phyloP scores from a whole-genome alignment of 2,113 vertebrate species.

The Fukomys damarensis region DNA sequence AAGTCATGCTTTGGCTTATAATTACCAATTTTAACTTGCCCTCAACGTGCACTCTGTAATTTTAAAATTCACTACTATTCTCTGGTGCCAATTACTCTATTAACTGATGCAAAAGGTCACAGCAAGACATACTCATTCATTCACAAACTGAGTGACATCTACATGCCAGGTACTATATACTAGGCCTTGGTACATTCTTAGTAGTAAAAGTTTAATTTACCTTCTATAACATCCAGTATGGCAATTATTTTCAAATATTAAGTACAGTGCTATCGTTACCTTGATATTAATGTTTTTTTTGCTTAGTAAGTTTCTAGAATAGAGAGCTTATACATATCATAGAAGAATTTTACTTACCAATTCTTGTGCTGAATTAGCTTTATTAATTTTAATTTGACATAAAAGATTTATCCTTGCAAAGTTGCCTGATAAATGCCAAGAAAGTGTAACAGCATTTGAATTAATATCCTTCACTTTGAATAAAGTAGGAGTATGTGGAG shows the following conservation, averaged over 20 bases:
- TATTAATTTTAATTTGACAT: constrained; percentile 85
- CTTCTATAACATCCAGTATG: not conserved
- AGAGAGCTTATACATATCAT: not conserved
- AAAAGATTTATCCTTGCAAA: constrained; percentile 83
- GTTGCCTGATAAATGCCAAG: constrained; percentile 85
- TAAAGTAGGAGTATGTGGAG: constrained; percentile 82
- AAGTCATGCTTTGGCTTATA: constrained; percentile 64
- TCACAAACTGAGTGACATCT: not conserved
- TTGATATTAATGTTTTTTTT: not conserved
- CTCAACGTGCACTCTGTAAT: not conserved
- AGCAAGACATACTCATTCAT: not conserved
- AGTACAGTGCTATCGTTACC: not conserved
- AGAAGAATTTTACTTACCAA: constrained; percentile 82
- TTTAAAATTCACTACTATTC: constrained; percentile 51
- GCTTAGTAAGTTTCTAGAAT: not conserved
- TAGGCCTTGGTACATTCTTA: not conserved
- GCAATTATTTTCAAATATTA: not conserved
- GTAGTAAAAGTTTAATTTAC: not conserved
- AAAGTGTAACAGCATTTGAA: constrained; percentile 77
- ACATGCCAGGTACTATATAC: not conserved
- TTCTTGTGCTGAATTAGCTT: constrained; percentile 63
- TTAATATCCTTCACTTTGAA: constrained; percentile 78
- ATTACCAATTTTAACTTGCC: constrained; percentile 58
- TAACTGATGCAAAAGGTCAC: constrained; percentile 29
- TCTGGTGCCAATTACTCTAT: constrained; percentile 16